Conservation (phyloP, 2,113 vertebrate genomes). For the Vulpes ferrilata region DNA sequence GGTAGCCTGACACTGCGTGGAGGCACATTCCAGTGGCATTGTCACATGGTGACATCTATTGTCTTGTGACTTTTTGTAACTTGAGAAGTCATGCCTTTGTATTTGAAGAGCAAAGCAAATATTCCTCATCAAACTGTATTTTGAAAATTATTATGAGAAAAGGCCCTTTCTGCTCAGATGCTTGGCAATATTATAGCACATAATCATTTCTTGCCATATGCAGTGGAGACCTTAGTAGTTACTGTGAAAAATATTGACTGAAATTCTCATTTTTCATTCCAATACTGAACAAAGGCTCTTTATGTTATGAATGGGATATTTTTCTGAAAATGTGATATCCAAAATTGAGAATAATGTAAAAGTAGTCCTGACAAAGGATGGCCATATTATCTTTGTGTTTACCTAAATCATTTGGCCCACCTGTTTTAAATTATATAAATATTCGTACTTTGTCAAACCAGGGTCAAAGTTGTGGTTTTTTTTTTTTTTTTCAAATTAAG, state of each 20-base stretch:
- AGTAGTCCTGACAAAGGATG: not conserved
- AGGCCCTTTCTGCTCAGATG: not conserved
- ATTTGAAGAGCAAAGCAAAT: not conserved
- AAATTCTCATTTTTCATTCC: not conserved
- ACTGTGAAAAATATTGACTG: not conserved
- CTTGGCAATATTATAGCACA: not conserved
- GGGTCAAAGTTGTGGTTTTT: not conserved
- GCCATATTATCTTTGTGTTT: not conserved
- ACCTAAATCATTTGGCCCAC: not conserved
- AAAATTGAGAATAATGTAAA: slow-evolving; percentile 6
- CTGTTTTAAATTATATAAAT: not conserved
- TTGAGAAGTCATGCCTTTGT: not conserved
- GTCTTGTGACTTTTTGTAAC: not conserved
- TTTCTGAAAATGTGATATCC: not conserved
- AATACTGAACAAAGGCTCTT: not conserved
- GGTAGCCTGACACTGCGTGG: rapidly evolving
- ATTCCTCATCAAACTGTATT: slow-evolving; percentile 25
- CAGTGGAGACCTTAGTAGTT: not conserved
- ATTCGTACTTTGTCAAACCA: slow-evolving; percentile 9
- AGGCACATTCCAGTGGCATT: no score
- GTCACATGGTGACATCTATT: not conserved
- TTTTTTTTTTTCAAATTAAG: not conserved
- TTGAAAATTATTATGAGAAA: not conserved
- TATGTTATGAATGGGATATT: not conserved
- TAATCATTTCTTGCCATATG: not conserved